phyloP scores from a whole-genome alignment of 2,888 invertebrate species.

The Smittia sp. region DNA sequence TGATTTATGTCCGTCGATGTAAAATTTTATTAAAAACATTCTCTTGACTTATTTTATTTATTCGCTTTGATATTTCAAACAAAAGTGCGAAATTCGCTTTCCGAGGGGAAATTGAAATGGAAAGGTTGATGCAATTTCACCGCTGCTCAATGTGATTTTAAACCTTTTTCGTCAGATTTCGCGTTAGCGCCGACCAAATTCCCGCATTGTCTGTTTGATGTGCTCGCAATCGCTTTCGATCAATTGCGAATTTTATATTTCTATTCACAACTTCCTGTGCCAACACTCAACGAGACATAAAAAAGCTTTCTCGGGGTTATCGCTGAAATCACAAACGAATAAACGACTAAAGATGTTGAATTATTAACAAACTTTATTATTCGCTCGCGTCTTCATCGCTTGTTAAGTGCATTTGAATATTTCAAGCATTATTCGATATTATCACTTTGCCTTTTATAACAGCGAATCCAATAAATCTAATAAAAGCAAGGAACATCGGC shows the following conservation, averaged over 20 bases:
- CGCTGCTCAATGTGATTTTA: neutral
- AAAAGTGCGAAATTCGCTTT: neutral
- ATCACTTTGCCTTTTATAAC: slow-evolving; percentile 17
- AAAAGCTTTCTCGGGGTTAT: slow-evolving; percentile 26
- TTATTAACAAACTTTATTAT: slow-evolving; percentile 38
- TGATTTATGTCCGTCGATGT: slow-evolving; percentile 35
- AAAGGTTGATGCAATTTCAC: neutral
- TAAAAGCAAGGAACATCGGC: slow-evolving; percentile 1
- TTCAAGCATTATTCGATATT: slow-evolving; percentile 9
- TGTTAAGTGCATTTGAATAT: slow-evolving; percentile 31
- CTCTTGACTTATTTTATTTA: neutral
- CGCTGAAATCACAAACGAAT: neutral
- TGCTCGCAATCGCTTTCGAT: neutral
- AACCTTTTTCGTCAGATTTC: neutral
- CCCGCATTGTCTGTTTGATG: neutral
- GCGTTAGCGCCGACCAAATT: neutral
- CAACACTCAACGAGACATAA: slow-evolving; percentile 17
- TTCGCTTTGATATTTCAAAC: slow-evolving; percentile 1
- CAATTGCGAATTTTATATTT: slow-evolving; percentile 16
- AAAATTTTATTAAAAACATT: slow-evolving; percentile 39
- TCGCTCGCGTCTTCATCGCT: neutral
- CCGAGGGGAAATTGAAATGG: neutral
- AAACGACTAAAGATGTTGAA: slow-evolving; percentile 3
- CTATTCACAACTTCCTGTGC: neutral
- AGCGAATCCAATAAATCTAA: slow-evolving; percentile 33